Conservation (phyloP, 2,797 vertebrate genomes). For the Crypturellus tataupa region DNA sequence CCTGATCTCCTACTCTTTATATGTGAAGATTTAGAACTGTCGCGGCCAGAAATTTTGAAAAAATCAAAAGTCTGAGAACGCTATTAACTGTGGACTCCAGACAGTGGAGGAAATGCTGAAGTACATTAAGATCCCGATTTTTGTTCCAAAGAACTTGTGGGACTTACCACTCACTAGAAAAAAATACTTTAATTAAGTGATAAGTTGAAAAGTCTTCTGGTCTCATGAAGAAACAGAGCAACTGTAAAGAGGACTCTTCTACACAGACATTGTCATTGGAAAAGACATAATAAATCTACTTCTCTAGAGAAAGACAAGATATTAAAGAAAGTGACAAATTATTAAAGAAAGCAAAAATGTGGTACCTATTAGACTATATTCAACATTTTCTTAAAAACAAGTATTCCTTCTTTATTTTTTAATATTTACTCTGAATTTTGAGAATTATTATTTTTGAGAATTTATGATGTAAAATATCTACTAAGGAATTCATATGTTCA, state of each 20-base stretch:
- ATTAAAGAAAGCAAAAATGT: neutral
- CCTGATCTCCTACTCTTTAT: neutral
- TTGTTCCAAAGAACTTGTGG: neutral
- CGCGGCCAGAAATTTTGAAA: neutral
- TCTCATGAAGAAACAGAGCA: neutral
- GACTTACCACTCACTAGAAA: neutral
- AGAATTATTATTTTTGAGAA: neutral
- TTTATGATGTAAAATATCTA: neutral
- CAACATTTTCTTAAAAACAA: neutral
- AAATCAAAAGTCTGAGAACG: neutral
- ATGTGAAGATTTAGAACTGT: neutral
- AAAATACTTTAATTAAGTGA: neutral
- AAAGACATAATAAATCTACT: neutral
- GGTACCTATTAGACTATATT: neutral
- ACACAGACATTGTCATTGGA: neutral
- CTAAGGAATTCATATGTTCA: neutral
- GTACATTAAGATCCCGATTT: neutral
- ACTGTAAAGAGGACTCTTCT: neutral
- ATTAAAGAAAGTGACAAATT: neutral
- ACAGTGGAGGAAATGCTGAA: neutral
- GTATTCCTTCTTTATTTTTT: neutral
- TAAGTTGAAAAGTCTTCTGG: neutral
- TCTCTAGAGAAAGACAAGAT: neutral
- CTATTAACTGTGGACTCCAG: neutral
- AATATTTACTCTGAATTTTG: neutral